A percentile compares a stretch with the other conserved stretches of the same genome.
phyloP scores from a whole-genome alignment of 2,797 vertebrate genomes.

The Lagorchestes hirsutus region DNA sequence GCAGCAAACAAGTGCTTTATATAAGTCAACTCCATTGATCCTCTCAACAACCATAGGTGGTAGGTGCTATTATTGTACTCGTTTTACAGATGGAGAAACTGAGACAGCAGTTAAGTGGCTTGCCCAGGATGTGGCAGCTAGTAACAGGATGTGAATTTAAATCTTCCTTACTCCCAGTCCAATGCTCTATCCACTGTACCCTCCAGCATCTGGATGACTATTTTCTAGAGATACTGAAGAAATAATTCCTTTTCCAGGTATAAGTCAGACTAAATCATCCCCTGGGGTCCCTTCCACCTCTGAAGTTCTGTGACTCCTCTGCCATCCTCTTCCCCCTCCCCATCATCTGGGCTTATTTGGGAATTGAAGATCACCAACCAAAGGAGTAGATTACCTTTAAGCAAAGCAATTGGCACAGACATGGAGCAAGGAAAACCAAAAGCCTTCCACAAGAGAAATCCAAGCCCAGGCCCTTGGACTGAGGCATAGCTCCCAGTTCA shows the following conservation, averaged over 20 bases:
- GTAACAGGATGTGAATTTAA: neutral
- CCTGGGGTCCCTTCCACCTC: neutral
- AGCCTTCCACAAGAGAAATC: neutral
- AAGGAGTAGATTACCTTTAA: neutral
- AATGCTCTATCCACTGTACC: neutral
- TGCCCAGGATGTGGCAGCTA: neutral
- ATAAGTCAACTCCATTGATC: neutral
- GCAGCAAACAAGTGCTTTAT: neutral
- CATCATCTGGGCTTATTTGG: neutral
- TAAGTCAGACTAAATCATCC: neutral
- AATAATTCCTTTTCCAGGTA: neutral
- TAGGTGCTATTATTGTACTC: neutral
- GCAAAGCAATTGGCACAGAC: neutral
- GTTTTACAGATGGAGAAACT: neutral
- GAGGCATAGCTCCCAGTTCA: neutral
- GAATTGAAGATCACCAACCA: neutral
- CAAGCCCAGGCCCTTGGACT: neutral
- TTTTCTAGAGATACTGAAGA: neutral
- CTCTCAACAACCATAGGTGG: neutral
- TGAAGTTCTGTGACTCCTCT: neutral
- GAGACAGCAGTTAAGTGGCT: neutral
- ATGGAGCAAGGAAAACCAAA: neutral
- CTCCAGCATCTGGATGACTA: neutral
- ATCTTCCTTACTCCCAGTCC: neutral
- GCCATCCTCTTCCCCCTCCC: too few species aligned